These are phyloP conservation scores for Caranx melampygus DNA, from an alignment of 2,113 vertebrate genomes.

Conservation along the genomic window DNA sequence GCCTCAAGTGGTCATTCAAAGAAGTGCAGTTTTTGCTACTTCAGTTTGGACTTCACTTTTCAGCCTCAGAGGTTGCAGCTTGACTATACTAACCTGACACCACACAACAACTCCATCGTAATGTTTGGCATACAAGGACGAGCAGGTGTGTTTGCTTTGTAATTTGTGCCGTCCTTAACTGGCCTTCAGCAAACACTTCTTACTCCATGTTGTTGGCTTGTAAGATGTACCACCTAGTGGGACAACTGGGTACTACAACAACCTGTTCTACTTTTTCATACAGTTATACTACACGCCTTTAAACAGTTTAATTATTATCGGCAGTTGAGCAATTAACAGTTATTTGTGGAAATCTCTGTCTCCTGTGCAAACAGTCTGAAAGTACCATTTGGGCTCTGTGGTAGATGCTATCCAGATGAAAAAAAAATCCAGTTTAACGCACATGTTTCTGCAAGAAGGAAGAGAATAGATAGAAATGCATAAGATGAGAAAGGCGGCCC, in stretches of 20 bases:
- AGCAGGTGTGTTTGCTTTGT: neutral
- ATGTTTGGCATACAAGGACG: neutral
- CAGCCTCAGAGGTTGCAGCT: too few relatives aligned
- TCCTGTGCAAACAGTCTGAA: neutral
- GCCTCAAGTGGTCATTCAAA: too few relatives aligned
- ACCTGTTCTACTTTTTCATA: neutral
- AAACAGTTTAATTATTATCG: neutral
- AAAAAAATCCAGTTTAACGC: neutral
- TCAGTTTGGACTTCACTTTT: too few relatives aligned
- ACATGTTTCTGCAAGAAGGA: slow-evolving; percentile 1
- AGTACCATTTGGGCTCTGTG: neutral
- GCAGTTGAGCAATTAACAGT: neutral
- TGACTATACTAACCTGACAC: too few relatives aligned
- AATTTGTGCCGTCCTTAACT: too few relatives aligned
- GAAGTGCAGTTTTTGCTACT: too few relatives aligned
- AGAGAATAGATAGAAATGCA: slow-evolving; percentile 2
- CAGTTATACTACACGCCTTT: neutral
- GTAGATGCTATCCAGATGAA: too few relatives aligned
- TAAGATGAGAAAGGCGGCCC: slow-evolving; percentile 26
- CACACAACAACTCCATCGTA: neutral
- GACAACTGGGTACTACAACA: neutral
- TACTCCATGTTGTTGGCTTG: neutral
- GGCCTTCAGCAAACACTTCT: too few relatives aligned
- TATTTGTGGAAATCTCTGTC: neutral
- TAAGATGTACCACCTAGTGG: too few relatives aligned